Base-by-base conservation (phyloP, 2,888 invertebrate genomes). In the Chelonus formosanus region DNA sequence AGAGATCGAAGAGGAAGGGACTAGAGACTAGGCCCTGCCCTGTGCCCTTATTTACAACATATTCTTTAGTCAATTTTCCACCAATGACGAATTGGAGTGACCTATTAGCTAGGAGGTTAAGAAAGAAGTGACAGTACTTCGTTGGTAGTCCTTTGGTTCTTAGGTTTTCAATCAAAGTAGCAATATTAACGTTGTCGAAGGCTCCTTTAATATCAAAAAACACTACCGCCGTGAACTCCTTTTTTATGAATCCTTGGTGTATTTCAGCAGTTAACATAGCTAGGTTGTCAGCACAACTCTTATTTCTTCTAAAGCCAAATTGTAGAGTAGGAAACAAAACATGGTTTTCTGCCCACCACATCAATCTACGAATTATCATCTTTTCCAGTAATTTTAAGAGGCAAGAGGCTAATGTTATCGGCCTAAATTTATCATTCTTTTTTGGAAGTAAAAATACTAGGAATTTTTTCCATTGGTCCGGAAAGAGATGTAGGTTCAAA, bases 121-220 rank as follows among this genome's bases (percentile, higher is more conserved):
- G 45, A 31, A 54, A 40, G 35, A 62, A 62, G 47, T 48, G 35
- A 10, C 32, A n/a, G n/a, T 48, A 32, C 10, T 36, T 48, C n/a
- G 10, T n/a, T 2, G 44, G 45, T 0, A 62, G 3, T 0, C 54
- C 54, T 8, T 43, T 34, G 7, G 2, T 4, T n/a, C 5, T 6
- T 36, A 62, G 6, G 35, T 54, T 45, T 0, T 47, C 3, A 2
- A 53, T 6, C 4, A 62, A 45, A 8, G 44, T 54, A 5, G 8
- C 5, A 6, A 54, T 34, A n/a, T 45, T 8, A 0, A 62, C 62
- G 7, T 62, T 34, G 31, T 47, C 62, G 2, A 61, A 61, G 6
- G 61, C 61, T 4, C 53, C 53, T 40, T 36, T 61, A 32, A 63
- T 55, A 34, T 63, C 61, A 20, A 61, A 7, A 31, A 53, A 61